Base-by-base conservation (phyloP, 30 jellyfish, hydroid and myxozoan genomes). In the Chrysaora quinquecirrha region DNA sequence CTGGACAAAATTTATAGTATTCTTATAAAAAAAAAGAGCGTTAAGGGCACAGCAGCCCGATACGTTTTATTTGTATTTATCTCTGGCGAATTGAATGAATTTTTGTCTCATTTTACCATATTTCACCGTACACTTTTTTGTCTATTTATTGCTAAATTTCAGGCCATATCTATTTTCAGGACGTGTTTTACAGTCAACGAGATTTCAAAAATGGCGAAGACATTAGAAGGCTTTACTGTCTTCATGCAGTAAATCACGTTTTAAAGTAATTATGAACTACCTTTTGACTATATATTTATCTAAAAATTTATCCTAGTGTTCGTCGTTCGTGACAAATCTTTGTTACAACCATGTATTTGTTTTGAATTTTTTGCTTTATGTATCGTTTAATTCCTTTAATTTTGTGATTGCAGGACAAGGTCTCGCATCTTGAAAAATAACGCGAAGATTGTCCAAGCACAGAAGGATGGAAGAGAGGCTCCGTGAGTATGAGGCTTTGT, bases 161-260 rank as follows among this genome's bases (percentile, higher is more conserved):
- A 27, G 30, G 1, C 1, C 29, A n/a, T 71, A 1, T 54, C 1
- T 29, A 19, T 28, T 48, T 80, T 20, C 75, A 87, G 87, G 98
- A 93, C 62, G 66, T 93, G 33, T 87, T 81, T 64, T 93, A 66
- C 68, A 34, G 87, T 34, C 96, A 81, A 21, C 67, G 97, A 43
- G 85, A 48, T 61, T 66, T 81, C 52, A 49, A 63, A 25, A 93
- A 93, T 71, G 96, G 95, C 1, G 98, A 93, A 82, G 97, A 93
- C 30, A 81, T 93, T 11, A 64, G 98, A 28, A 82, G 60, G 34
- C 52, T 93, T 31, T 93, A 93, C 43, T 87, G 95, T 23, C 86
- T 93, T 14, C 98, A 93, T 68, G 97, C 97, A 30, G 89, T 93
- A n/a, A 93, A 93, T 64, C 98, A 93, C 67, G 58, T 93, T 27